Conservation (phyloP, 2,797 vertebrate genomes). For the Sebastes aleutianus region DNA sequence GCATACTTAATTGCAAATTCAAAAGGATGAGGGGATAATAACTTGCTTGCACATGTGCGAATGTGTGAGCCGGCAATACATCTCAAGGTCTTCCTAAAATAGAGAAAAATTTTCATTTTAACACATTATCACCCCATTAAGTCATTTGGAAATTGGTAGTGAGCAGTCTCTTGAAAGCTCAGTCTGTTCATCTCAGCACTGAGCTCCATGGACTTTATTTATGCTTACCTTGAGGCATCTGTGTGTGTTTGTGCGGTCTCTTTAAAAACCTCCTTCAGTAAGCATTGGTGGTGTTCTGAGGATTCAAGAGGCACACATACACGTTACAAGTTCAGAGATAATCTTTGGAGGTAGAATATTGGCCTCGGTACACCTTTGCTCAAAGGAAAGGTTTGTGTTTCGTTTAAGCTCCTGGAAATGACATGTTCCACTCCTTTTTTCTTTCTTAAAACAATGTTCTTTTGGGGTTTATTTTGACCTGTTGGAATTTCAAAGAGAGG, state of each 20-base stretch:
- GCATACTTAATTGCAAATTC: slow-evolving; percentile 74
- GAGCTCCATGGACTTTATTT: slow-evolving; percentile 50
- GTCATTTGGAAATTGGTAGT: slow-evolving; percentile 62
- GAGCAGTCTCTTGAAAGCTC: slow-evolving; percentile 43
- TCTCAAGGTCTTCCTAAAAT: slow-evolving; percentile 63
- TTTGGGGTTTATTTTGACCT: slow-evolving; percentile 56
- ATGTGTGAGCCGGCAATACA: slow-evolving; percentile 38
- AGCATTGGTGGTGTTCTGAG: slow-evolving; percentile 24
- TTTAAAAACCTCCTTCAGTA: slow-evolving; percentile 30
- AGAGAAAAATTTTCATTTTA: slow-evolving; percentile 69
- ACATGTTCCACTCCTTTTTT: slow-evolving; percentile 6
- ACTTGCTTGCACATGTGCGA: slow-evolving; percentile 37
- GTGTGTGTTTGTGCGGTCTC: slow-evolving; percentile 37
- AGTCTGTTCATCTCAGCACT: slow-evolving; percentile 34
- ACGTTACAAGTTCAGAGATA: slow-evolving; percentile 35
- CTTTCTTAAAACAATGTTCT: slow-evolving; percentile 49
- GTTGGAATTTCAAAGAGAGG: slow-evolving; percentile 59
- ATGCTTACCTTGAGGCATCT: slow-evolving; percentile 59
- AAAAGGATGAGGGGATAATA: slow-evolving; percentile 72
- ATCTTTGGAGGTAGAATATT: slow-evolving; percentile 41
- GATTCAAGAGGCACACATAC: slow-evolving; percentile 33
- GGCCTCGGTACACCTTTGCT: slow-evolving; percentile 46
- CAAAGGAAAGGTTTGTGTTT: slow-evolving; percentile 42
- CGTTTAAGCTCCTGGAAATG: slow-evolving; percentile 40
- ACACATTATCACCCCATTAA: slow-evolving; percentile 72